Base-by-base conservation (phyloP, 2,888 invertebrate genomes). In the Mayetiola destructor region DNA sequence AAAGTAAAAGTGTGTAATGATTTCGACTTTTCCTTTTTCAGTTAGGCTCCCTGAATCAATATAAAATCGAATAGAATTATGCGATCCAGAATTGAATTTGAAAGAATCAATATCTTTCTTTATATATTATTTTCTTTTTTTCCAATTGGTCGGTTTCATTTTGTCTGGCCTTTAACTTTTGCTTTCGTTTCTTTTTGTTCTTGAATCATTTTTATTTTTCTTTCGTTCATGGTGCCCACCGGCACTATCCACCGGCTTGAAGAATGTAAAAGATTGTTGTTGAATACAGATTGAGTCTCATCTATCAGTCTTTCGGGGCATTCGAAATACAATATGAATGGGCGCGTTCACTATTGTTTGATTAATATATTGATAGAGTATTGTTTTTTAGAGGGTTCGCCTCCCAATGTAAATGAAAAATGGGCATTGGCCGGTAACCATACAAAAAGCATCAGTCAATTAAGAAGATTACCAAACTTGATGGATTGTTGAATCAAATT, bases 21-120 rank as follows among this genome's bases (percentile, higher is more conserved):
- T n/a, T n/a, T n/a, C n/a, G n/a, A n/a, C n/a, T n/a, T n/a, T n/a
- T n/a, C n/a, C n/a, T n/a, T n/a, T n/a, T n/a, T n/a, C n/a, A n/a
- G n/a, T n/a, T n/a, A n/a, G n/a, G n/a, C n/a, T n/a, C n/a, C n/a
- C n/a, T n/a, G n/a, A n/a, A n/a, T n/a, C n/a, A n/a, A n/a, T n/a
- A n/a, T n/a, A n/a, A n/a, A n/a, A n/a, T 42, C 42, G 3, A 6
- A 16, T 23, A 27, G 27, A 48, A 48, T n/a, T n/a, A 48, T 48
- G 48, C 12, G 48, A 48, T 6, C 9, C 14, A n/a, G 27, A 48
- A 48, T 48, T 48, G 48, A 48, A 48, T 48, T 48, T 48, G 27
- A 48, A 48, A n/a, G 48, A 48, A 48, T 48, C 48, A 27, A 48
- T 42, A n/a, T n/a, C n/a, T n/a, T n/a, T n/a, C n/a, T n/a, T n/a